These are phyloP conservation scores for Thalassoma bifasciatum DNA, from an alignment of 2,113 vertebrate species.

Conservation along the genomic window DNA sequence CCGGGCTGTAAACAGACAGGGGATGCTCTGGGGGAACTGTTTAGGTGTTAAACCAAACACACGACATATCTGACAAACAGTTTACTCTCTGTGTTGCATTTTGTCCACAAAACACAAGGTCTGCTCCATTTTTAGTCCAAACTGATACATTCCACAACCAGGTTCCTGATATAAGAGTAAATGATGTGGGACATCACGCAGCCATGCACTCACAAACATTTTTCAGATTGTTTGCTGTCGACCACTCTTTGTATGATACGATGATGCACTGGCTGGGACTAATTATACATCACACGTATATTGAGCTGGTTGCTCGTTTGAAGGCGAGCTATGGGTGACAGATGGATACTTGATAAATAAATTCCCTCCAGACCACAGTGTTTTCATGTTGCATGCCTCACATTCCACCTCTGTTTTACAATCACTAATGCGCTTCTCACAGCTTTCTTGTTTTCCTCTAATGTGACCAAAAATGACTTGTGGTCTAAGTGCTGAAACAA, in stretches of 20 bases:
- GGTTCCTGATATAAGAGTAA: constrained; percentile 48
- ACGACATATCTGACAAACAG: constrained; percentile 82
- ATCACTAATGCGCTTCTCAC: constrained; percentile 76
- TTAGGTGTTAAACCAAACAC: constrained; percentile 85
- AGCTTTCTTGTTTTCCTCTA: constrained; percentile 74
- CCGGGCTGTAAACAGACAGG: constrained; percentile 75
- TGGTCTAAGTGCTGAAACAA: constrained; percentile 60
- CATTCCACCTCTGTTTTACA: constrained; percentile 82
- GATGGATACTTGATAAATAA: constrained; percentile 81
- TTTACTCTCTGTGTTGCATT: constrained; percentile 78
- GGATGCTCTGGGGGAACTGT: constrained; percentile 78
- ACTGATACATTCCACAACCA: constrained; percentile 65
- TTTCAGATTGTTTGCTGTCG: neutral
- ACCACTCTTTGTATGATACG: neutral
- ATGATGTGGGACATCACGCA: constrained; percentile 18
- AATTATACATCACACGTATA: constrained; percentile 71
- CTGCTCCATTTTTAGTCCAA: constrained; percentile 64
- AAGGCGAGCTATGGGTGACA: constrained; percentile 72
- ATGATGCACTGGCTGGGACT: constrained; percentile 53
- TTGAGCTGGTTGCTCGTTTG: constrained; percentile 64
- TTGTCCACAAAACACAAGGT: constrained; percentile 72
- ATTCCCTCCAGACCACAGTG: constrained; percentile 76
- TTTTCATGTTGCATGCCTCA: constrained; percentile 80
- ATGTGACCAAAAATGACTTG: constrained; percentile 75
- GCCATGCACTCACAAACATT: neutral